phyloP scores from a whole-genome alignment of 2,888 invertebrate genomes.

The Lathronympha strigana region DNA sequence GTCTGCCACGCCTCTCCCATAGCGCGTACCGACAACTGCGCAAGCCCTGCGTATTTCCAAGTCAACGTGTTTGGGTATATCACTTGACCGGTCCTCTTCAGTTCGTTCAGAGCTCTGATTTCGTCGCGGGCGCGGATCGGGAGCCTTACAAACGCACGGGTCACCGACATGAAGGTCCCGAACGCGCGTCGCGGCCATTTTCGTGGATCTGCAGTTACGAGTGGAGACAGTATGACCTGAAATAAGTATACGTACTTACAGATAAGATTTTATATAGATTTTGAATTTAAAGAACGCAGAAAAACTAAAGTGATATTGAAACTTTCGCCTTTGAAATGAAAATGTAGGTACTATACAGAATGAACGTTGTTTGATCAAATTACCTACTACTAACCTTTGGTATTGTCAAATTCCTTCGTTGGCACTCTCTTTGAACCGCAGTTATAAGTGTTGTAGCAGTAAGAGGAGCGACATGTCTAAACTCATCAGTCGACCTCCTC shows the following conservation, averaged over 20 bases:
- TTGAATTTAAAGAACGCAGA: not conserved
- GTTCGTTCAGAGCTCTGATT: slow-evolving; percentile 63
- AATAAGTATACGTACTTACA: slow-evolving; percentile 33
- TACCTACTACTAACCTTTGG: slow-evolving; percentile 60
- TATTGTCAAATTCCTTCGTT: slow-evolving; percentile 70
- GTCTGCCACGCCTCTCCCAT: slow-evolving; percentile 65
- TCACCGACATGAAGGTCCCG: slow-evolving; percentile 52
- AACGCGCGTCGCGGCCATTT: slow-evolving; percentile 72
- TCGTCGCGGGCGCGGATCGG: slow-evolving; percentile 68
- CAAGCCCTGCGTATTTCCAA: slow-evolving; percentile 75
- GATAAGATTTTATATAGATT: too few relatives aligned
- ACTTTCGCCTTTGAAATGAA: too few relatives aligned
- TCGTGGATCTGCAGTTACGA: slow-evolving; percentile 72
- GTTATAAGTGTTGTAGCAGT: slow-evolving; percentile 75
- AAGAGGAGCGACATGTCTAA: slow-evolving; percentile 64
- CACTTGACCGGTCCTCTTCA: slow-evolving; percentile 65
- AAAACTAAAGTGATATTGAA: too few relatives aligned
- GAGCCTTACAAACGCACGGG: slow-evolving; percentile 58
- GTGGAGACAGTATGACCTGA: slow-evolving; percentile 72
- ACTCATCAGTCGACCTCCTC: slow-evolving; percentile 67
- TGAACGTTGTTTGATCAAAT: not conserved
- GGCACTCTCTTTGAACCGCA: slow-evolving; percentile 69
- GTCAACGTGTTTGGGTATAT: slow-evolving; percentile 65
- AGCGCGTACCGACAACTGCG: slow-evolving; percentile 68
- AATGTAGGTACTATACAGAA: too few relatives aligned